A percentile compares a stretch with the other conserved stretches of the same genome.
Conservation (phyloP, 1,140 invertebrate genomes). For the Bombus superbus region DNA sequence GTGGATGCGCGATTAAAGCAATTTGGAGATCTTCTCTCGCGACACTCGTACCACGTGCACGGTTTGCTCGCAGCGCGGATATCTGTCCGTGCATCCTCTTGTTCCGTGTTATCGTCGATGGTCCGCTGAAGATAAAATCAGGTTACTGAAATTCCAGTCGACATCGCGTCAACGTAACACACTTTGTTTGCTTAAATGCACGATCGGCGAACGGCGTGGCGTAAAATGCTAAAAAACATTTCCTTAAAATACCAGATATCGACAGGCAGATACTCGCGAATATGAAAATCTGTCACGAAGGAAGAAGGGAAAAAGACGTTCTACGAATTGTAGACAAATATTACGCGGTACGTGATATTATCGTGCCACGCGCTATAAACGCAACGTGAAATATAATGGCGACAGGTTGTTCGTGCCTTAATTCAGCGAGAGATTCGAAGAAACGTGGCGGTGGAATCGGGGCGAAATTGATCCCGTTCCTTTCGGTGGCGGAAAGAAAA, state of each 20-base stretch:
- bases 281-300: background rate
- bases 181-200: no score
- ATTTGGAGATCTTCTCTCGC: background rate
- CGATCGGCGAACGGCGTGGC: no score
- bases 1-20: background rate
- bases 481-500: background rate
- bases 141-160: background rate
- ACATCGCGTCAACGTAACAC: background rate
- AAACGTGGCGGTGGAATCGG: background rate
- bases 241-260: no score
- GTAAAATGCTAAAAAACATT: no score
- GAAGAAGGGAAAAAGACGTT: background rate
- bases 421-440: background rate
- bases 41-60: background rate
- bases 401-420: background rate
- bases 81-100: background rate
- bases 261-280: no score
- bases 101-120: no score
- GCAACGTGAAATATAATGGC: background rate
- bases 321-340: background rate
- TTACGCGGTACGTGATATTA: background rate
- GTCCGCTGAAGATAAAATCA: background rate
- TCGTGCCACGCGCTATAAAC: background rate
- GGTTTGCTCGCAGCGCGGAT: no score
- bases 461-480: slow-evolving; percentile 7